Conservation (phyloP, 1,140 invertebrate genomes). For the Diprion similis region DNA sequence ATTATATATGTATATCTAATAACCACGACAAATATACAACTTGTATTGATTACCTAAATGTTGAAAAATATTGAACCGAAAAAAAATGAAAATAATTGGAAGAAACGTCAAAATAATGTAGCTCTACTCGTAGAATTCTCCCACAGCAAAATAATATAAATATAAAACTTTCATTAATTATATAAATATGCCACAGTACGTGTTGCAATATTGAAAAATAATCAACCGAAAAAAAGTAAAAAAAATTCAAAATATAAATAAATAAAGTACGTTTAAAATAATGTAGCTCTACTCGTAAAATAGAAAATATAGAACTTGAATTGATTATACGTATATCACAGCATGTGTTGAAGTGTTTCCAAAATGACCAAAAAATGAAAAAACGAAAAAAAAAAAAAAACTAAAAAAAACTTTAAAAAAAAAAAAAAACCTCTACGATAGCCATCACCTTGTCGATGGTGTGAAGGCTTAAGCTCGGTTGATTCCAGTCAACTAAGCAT, state of each 20-base stretch:
- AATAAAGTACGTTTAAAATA: no score
- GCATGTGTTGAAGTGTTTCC: background rate
- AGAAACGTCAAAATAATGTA: background rate
- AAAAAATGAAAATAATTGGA: no score
- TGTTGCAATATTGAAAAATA: background rate
- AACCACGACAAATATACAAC: no score
- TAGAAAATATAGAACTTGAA: no score
- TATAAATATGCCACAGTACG: no score
- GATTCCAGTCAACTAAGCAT: background rate
- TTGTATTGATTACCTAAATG: no score
- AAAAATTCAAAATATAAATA: no score
- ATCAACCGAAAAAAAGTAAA: background rate
- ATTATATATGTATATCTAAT: no score
- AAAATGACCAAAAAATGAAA: background rate
- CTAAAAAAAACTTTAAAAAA: background rate
- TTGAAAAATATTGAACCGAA: background rate
- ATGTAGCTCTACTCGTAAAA: no score
- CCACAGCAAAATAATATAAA: slow-evolving; percentile 1
- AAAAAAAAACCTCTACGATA: background rate
- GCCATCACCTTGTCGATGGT: background rate
- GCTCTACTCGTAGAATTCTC: background rate
- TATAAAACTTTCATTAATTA: background rate
- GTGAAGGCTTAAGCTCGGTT: background rate
- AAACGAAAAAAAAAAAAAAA: background rate
- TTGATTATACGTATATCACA: background rate